Conservation (phyloP, 2,888 invertebrate species). For the Thymelicus lineola region DNA sequence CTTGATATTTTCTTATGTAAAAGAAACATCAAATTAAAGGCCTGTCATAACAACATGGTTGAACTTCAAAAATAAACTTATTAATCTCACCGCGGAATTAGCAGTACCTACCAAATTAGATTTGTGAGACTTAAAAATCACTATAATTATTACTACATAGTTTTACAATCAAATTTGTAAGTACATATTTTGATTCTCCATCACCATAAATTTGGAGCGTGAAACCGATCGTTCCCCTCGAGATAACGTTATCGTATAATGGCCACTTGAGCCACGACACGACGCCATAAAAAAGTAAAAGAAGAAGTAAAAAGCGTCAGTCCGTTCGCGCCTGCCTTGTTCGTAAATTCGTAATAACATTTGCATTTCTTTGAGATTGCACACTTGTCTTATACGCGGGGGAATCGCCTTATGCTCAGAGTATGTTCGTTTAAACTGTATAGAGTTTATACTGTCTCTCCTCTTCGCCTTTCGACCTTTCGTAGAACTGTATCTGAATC, state of each 20-base stretch:
- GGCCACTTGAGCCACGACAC: conserved; percentile 65
- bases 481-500: conserved; percentile 17
- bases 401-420: conserved; percentile 21
- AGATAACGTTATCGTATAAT: conserved; percentile 76
- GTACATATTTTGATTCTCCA: conserved; percentile 33
- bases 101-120: not conserved
- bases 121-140: not conserved
- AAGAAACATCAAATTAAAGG: not conserved
- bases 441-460: no score
- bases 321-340: conserved; percentile 69
- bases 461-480: conserved; percentile 15
- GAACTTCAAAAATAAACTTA: not conserved
- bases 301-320: conserved; percentile 61
- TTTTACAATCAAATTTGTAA: conserved; percentile 15
- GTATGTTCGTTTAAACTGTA: no score
- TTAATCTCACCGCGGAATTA: not conserved
- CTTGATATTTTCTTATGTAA: not conserved
- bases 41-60: no score
- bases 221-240: conserved; percentile 66
- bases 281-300: conserved; percentile 57
- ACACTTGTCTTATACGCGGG: conserved; percentile 35
- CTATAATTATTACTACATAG: not conserved
- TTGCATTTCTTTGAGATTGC: conserved; percentile 62
- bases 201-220: conserved; percentile 52
- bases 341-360: conserved; percentile 63